Base-by-base conservation (phyloP, 2,888 invertebrate genomes). In the Psylliodes chrysocephalus region DNA sequence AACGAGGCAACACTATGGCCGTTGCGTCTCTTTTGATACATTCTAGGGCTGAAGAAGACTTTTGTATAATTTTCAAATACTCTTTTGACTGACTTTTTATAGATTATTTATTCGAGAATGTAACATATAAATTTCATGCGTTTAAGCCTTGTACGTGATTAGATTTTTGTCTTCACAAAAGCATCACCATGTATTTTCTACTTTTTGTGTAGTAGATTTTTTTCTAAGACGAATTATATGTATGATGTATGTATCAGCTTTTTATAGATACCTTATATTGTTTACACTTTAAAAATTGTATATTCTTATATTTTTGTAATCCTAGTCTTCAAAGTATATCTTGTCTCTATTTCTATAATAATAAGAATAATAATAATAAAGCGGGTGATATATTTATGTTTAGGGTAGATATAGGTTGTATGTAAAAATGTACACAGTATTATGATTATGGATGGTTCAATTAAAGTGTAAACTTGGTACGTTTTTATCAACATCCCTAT, bases 281-380 rank as follows among this genome's bases (percentile, higher is more conserved):
- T 44, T 14, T 30, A 19, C 10, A 18, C 8, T 30, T 60, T 28
- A 51, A 42, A 60, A 40, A 60, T 18, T 42, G 15, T 42, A 57
- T 46, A 61, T 19, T 47, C 12, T 44, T 60, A 64, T 60, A 60
- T 64, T 60, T 64, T 64, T 64, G 30, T 64, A 61, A 60, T 52
- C 40, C 61, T 61, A 61, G 57, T 61, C 56, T 56, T 64, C 30
- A 46, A 35, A 8, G 25, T 40, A 8, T 54, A 49, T 54, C 57
- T 44, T 53, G 22, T 55, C 44, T 60, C 22, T 19, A 40, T 28
- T 49, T 49, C 22, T 64, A 33, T 57, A 51, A 38, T 14, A 30
- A 55, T 25, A 38, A 25, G 10, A 42, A 42, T 38, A 51, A 38
- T 14, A 30, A 55, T 25, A 38, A 25, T 10, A 42, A 42, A 28